A percentile compares a stretch with the other conserved stretches of the same genome.
Conservation (phyloP, 2,888 invertebrate species). For the Macropis europaea region DNA sequence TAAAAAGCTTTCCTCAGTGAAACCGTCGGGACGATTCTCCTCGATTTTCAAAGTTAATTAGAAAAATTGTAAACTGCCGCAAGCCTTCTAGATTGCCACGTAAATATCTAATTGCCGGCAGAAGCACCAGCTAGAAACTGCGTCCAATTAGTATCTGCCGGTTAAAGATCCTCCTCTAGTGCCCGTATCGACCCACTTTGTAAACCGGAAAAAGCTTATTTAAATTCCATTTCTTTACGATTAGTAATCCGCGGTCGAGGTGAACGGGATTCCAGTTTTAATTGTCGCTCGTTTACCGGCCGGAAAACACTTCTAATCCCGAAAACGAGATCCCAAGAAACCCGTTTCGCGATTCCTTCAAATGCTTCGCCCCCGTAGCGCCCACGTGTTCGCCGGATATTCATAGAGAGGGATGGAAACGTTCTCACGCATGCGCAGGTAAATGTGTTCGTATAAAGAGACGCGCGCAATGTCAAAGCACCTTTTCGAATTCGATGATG, state of each 20-base stretch:
- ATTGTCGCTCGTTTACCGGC: slow-evolving; percentile 7
- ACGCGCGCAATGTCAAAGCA: slow-evolving; percentile 29
- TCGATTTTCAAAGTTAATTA: slow-evolving; percentile 36
- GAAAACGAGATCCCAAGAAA: slow-evolving; percentile 1
- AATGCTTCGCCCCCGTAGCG: slow-evolving; percentile 16
- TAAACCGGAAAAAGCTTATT: slow-evolving; percentile 36
- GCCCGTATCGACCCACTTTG: slow-evolving; percentile 1
- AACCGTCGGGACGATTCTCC: background rate
- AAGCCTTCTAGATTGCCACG: background rate
- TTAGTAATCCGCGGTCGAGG: slow-evolving; percentile 11
- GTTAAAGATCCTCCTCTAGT: slow-evolving; percentile 16
- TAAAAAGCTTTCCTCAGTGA: background rate
- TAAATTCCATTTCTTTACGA: slow-evolving; percentile 42
- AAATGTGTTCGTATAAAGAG: background rate
- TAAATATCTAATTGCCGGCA: slow-evolving; percentile 11
- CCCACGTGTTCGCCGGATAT: background rate
- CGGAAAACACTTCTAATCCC: slow-evolving; percentile 20
- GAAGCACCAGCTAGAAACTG: slow-evolving; percentile 4
- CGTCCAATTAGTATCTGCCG: slow-evolving; percentile 36
- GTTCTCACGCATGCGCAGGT: background rate
- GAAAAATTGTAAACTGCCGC: slow-evolving; percentile 31
- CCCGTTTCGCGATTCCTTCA: slow-evolving; percentile 11
- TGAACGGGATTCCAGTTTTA: slow-evolving; percentile 19
- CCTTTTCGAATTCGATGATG: slow-evolving; percentile 18
- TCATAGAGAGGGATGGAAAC: background rate